A percentile compares a stretch with the other conserved stretches of the same genome.
These are phyloP conservation scores for Labeo rohita DNA, from an alignment of 2,113 vertebrate genomes.

Conservation along the genomic window DNA sequence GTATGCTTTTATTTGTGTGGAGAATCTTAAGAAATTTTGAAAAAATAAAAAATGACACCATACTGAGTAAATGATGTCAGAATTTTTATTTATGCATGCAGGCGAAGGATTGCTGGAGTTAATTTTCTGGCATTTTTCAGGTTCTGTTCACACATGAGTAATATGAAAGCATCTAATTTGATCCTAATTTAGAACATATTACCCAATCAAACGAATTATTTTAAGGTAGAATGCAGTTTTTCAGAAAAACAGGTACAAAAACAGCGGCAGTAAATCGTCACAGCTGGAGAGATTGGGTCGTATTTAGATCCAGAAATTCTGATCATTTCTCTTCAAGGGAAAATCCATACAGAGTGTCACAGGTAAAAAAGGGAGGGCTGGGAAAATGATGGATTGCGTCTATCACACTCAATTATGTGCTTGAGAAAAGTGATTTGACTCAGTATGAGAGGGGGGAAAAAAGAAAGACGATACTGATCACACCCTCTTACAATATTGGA, in stretches of 20 bases:
- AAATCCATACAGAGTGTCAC: constrained; percentile 74
- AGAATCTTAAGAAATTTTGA: not conserved
- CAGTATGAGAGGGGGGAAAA: constrained; percentile 34
- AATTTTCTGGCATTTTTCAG: not conserved
- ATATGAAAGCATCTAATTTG: not conserved
- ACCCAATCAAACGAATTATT: not conserved
- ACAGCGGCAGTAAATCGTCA: constrained; percentile 61
- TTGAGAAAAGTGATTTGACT: constrained; percentile 75
- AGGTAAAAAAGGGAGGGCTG: constrained; percentile 42
- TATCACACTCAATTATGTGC: constrained; percentile 74
- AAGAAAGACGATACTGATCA: constrained; percentile 67
- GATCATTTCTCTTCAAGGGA: constrained; percentile 71
- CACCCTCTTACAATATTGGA: constrained; percentile 69
- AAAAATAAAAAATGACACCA: not conserved
- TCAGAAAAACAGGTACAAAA: constrained; percentile 44
- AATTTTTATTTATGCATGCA: not conserved
- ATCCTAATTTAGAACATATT: constrained; percentile 26
- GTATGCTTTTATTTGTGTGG: no score
- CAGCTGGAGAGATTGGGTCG: constrained; percentile 63
- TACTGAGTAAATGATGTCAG: not conserved
- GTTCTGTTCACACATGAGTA: not conserved
- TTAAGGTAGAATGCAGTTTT: not conserved
- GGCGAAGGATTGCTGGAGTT: not conserved
- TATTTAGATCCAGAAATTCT: constrained; percentile 70
- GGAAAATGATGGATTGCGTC: constrained; percentile 72